These are phyloP conservation scores for Etheostoma perlongum DNA, from an alignment of 2,797 vertebrate species.

Conservation along the genomic window DNA sequence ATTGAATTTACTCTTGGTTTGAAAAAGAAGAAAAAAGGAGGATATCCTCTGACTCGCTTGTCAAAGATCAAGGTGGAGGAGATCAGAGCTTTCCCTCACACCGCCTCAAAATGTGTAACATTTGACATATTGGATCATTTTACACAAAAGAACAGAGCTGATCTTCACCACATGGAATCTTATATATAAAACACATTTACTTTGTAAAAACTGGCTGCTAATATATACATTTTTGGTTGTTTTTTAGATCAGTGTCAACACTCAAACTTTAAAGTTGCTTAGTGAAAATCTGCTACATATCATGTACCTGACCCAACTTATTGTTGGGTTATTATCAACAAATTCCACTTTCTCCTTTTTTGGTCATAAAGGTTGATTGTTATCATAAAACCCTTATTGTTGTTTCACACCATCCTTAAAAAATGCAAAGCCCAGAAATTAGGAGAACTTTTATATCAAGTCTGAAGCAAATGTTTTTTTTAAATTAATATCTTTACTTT, in stretches of 20 bases:
- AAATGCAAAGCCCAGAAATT: background rate
- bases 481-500: background rate
- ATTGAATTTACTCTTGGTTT: conserved; percentile 49
- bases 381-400: conserved; percentile 12
- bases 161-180: conserved; percentile 43
- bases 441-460: background rate
- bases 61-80: conserved; percentile 63
- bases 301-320: background rate
- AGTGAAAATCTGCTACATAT: conserved; percentile 18
- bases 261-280: conserved; percentile 1
- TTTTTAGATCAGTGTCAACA: background rate
- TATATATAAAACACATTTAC: conserved; percentile 3
- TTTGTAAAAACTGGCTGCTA: background rate
- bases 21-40: conserved; percentile 35
- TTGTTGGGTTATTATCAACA: background rate
- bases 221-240: too few species aligned
- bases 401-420: background rate
- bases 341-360: conserved; percentile 18
- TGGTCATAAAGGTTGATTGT: background rate
- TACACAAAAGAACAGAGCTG: conserved; percentile 39
- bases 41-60: conserved; percentile 48
- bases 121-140: conserved; percentile 55
- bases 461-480: background rate
- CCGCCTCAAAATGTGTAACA: conserved; percentile 15
- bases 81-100: conserved; percentile 52